phyloP scores from a whole-genome alignment of 2,797 vertebrate species.

The Alectoris magna region DNA sequence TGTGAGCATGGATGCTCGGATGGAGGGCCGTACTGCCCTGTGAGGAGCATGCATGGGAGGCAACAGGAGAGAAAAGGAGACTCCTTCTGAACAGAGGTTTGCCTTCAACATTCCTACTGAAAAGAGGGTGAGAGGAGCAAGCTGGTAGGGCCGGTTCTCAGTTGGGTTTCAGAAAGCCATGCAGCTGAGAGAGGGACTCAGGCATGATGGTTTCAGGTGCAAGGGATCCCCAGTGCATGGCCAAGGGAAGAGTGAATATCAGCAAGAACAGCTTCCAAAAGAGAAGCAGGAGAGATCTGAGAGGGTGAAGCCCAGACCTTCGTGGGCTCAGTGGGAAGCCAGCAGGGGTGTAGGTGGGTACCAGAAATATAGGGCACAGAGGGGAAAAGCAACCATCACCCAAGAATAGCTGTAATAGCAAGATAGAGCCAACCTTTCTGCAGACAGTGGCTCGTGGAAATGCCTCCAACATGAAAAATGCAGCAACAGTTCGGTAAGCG shows the following conservation, averaged over 20 bases:
- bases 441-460: neutral
- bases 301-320: neutral
- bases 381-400: neutral
- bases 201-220: neutral
- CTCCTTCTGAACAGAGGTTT: neutral
- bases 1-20: neutral
- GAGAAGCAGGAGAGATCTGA: neutral
- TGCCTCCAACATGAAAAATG: neutral
- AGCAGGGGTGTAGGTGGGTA: no score
- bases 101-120: neutral
- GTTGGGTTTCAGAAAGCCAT: neutral
- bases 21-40: neutral
- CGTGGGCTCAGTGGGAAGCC: neutral
- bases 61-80: neutral
- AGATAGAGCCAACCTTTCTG: neutral
- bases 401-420: neutral
- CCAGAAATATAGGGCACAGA: neutral
- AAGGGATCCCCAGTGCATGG: neutral
- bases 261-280: neutral
- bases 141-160: neutral
- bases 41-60: neutral
- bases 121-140: neutral
- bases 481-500: neutral
- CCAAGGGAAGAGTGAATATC: neutral
- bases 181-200: neutral